Evolutionary conservation across 2,888 invertebrate species (phyloP).

Genomic region (Sycophila texana): DNA sequence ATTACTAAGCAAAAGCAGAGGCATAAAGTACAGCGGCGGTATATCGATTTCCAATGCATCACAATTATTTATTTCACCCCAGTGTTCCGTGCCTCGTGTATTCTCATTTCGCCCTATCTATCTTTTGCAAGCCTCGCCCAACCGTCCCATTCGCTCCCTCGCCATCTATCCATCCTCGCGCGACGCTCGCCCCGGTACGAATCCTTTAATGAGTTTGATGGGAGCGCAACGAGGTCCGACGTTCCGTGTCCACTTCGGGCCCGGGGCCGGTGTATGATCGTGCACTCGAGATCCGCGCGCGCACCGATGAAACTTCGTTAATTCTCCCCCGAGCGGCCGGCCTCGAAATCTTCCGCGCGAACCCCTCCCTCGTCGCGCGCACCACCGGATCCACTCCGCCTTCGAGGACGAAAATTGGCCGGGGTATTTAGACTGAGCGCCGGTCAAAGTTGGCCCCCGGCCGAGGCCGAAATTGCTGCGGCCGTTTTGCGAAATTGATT

Average conservation of each 20-base stretch:
- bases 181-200: background rate
- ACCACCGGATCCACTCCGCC: no score
- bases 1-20: no score
- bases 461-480: conserved; percentile 10
- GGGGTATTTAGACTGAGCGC: no score
- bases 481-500: conserved; percentile 16
- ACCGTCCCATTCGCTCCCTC: background rate
- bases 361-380: background rate
- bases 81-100: background rate
- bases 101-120: conserved; percentile 26
- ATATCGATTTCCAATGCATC: conserved; percentile 35
- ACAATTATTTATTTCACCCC: conserved; percentile 23
- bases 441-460: no score
- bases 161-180: conserved; percentile 11
- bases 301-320: conserved; percentile 31
- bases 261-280: background rate
- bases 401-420: no score
- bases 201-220: conserved; percentile 40
- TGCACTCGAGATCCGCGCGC: background rate
- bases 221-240: conserved; percentile 31
- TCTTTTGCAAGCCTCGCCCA: conserved; percentile 32
- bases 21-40: background rate
- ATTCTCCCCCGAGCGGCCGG: conserved; percentile 27
- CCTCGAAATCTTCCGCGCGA: background rate
- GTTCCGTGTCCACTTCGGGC: conserved; percentile 39